Conservation (phyloP, 2,888 invertebrate genomes). For the Euzetes globulus region DNA sequence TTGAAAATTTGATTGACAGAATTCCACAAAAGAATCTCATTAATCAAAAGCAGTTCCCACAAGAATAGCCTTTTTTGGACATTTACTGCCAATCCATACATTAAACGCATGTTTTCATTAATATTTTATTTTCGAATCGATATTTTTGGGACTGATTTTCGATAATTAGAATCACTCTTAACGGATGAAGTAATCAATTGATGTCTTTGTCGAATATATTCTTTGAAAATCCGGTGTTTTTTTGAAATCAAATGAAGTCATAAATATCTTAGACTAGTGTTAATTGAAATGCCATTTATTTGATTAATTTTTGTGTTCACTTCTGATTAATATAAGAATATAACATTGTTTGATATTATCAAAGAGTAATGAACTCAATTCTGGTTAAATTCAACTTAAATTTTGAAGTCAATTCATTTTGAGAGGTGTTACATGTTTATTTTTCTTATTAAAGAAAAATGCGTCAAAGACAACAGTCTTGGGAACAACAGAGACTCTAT, state of each 20-base stretch:
- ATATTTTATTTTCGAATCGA: not conserved
- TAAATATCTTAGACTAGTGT: too few species aligned
- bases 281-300: too few species aligned
- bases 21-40: not conserved
- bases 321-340: not conserved
- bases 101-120: not conserved
- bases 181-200: too few species aligned
- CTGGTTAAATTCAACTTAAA: not conserved
- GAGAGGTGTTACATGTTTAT: not conserved
- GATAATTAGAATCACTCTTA: not conserved
- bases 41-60: not conserved
- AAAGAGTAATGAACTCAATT: too few species aligned
- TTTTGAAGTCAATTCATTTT: not conserved
- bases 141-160: not conserved
- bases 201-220: not conserved
- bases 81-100: too few species aligned
- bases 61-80: too few species aligned
- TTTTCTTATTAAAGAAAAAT: constrained; percentile 38
- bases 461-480: constrained; percentile 40
- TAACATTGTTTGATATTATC: not conserved
- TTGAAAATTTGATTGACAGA: not conserved
- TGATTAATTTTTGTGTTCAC: too few species aligned
- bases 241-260: too few species aligned
- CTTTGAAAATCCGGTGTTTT: too few species aligned
- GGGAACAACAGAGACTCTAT: constrained; percentile 43